Evolutionary conservation across 2,797 vertebrate genomes (phyloP), one percentile per base, ranked within the genome.

Genomic region (Crypturellus tataupa): DNA sequence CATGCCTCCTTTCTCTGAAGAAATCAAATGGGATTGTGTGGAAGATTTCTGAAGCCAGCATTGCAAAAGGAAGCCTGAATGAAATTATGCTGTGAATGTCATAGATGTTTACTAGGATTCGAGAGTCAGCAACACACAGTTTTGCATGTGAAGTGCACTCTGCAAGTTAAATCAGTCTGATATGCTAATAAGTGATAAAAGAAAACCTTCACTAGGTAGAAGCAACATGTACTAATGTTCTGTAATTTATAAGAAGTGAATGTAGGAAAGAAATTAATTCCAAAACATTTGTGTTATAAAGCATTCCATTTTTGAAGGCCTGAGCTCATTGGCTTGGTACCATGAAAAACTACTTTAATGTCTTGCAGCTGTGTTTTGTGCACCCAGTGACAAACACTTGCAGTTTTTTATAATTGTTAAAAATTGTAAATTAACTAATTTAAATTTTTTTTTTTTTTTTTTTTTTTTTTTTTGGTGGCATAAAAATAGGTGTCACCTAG

Each of bases 321-420:
- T 86, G 55, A 77, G 70, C 44, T 93, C 33, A 10, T 7, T 84
- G 70, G 56, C 75, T 70, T 90, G 42, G 12, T 77, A 77, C 47
- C 33, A 44, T 70, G 47, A 75, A 84, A 93, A 86, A 63, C 10
- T 9, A 7, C 20, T 37, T 29, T 49, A 18, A 76, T 80, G 42
- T 73, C 81, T 86, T 91, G 39, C 90, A 94, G 70, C 73, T 91
- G 87, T 89, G 24, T 92, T 44, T 64, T 64, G 23, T 47, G 40
- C 27, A 67, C 21, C 6, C 7, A 5, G 13, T 67, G 73, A 64
- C 51, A 72, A 56, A 49, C 58, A 70, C 4, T 39, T 33, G 33
- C 24, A 53, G 14, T 67, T 39, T 62, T 89, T 90, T 1, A 23
- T 56, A 40, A 59, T 51, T 29, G 4, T 29, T 8, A 12, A 10